Evolutionary conservation across 2,113 vertebrate genomes (phyloP).

Genomic region (Podarcis cretensis): DNA sequence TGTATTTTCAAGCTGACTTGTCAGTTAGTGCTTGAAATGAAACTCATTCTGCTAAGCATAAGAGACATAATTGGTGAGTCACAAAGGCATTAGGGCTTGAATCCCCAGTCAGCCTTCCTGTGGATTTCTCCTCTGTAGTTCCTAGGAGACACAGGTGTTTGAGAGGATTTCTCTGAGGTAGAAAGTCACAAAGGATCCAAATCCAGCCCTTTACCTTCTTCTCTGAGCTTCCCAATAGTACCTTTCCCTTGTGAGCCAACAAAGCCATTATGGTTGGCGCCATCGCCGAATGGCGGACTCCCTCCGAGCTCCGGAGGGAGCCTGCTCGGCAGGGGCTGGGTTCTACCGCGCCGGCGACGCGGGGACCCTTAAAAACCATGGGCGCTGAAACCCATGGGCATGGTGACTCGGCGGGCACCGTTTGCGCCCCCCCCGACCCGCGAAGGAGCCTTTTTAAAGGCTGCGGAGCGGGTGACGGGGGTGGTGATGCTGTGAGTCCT

Average conservation of each 20-base stretch:
- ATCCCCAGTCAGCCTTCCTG: neutral
- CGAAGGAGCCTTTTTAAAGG: too few relatives aligned
- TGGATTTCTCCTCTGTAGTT: neutral
- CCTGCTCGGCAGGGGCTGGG: too few relatives aligned
- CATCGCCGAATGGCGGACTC: too few relatives aligned
- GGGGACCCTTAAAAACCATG: too few relatives aligned
- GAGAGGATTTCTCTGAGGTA: neutral
- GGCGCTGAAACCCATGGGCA: too few relatives aligned
- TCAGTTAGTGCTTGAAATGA: neutral
- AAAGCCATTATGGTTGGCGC: neutral
- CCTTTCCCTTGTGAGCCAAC: neutral
- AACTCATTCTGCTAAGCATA: neutral
- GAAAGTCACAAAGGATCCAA: neutral
- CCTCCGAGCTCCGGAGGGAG: too few relatives aligned
- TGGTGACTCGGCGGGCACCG: too few relatives aligned
- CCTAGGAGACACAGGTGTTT: neutral
- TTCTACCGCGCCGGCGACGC: too few relatives aligned
- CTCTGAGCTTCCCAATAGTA: neutral
- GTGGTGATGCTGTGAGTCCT: too few relatives aligned
- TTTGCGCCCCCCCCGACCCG: too few relatives aligned
- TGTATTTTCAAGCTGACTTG: neutral
- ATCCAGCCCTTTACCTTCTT: neutral
- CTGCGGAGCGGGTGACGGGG: too few relatives aligned
- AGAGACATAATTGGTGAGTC: neutral
- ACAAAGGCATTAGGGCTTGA: neutral